Conservation (phyloP, 2,113 vertebrate genomes). For the Herpailurus yagouaroundi region DNA sequence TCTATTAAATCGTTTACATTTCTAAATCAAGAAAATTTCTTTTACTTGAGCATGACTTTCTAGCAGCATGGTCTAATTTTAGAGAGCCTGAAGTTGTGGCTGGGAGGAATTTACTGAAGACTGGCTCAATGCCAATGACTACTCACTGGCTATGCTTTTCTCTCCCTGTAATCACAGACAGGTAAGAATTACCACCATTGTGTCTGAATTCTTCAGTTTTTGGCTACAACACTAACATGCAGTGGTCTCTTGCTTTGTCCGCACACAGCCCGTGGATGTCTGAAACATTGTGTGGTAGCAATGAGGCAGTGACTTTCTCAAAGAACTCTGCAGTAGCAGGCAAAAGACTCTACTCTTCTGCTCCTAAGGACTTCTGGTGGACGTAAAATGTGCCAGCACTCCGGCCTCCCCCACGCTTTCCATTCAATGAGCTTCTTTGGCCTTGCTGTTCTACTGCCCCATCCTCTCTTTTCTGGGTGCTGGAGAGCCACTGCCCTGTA, state of each 20-base stretch:
- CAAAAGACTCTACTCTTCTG: conserved; percentile 90
- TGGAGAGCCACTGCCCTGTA: conserved; percentile 90
- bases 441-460: conserved; percentile 88
- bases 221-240: conserved; percentile 85
- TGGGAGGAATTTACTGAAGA: conserved; percentile 91
- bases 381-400: conserved; percentile 91
- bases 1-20: not conserved
- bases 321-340: conserved; percentile 90
- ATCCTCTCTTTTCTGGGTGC: conserved; percentile 88
- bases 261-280: conserved; percentile 92
- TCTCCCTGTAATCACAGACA: conserved; percentile 92
- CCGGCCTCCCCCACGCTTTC: conserved; percentile 78
- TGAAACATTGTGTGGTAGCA: conserved; percentile 90
- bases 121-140: conserved; percentile 90
- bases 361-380: conserved; percentile 89
- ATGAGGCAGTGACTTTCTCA: conserved; percentile 87
- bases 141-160: conserved; percentile 92
- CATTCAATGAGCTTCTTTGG: conserved; percentile 90
- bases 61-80: conserved; percentile 87
- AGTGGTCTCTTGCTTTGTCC: conserved; percentile 88
- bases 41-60: conserved; percentile 86
- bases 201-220: conserved; percentile 88
- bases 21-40: not conserved
- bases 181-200: conserved; percentile 88
- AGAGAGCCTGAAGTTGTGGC: conserved; percentile 89